phyloP scores from a whole-genome alignment of 2,113 vertebrate species.

The Saguinus imperator region DNA sequence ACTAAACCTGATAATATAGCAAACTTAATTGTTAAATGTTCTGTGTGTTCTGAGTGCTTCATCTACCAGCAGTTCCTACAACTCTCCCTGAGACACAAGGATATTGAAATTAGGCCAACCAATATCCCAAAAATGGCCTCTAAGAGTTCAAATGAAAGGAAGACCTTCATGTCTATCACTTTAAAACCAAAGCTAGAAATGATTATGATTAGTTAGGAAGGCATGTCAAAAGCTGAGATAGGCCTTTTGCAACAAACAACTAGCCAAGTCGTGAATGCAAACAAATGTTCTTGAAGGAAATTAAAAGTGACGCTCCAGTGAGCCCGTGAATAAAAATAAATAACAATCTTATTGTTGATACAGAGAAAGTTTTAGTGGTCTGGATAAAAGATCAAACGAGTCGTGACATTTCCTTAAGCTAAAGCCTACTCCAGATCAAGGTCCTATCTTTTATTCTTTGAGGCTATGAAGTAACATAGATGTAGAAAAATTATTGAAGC shows the following conservation, averaged over 20 bases:
- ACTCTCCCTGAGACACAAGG: background rate
- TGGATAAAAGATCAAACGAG: background rate
- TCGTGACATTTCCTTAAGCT: too few species aligned
- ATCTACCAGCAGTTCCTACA: background rate
- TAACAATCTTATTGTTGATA: background rate
- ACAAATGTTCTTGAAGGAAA: background rate
- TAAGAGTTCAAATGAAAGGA: background rate
- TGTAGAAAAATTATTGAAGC: background rate
- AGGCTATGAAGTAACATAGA: background rate
- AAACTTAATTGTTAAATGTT: background rate
- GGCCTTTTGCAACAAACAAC: background rate
- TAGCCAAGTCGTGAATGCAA: background rate
- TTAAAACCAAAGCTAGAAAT: background rate
- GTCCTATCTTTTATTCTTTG: background rate
- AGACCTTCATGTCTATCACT: background rate
- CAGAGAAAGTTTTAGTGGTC: background rate
- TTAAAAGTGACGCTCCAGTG: background rate
- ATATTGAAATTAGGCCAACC: background rate
- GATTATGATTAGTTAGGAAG: background rate
- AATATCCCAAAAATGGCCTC: background rate
- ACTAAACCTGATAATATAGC: background rate
- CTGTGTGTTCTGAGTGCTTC: background rate
- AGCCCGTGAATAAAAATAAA: background rate
- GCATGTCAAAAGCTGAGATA: background rate
- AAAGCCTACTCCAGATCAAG: background rate